A percentile compares a stretch with the other conserved stretches of the same genome.
Conservation (phyloP, 2,797 vertebrate species). For the Crocodylus rhombifer region DNA sequence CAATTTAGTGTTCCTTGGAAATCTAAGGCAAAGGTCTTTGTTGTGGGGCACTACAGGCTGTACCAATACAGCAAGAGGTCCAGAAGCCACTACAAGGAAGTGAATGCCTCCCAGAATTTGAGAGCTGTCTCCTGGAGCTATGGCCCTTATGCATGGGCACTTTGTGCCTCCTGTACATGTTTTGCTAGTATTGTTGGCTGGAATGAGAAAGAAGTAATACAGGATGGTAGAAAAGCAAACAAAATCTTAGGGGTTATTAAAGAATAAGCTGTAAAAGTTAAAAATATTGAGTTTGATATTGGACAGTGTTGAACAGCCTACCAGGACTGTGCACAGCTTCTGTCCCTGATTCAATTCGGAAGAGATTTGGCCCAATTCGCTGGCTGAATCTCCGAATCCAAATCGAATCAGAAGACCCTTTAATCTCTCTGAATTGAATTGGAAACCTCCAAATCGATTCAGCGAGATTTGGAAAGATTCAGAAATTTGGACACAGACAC, state of each 20-base stretch:
- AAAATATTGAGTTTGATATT: background rate
- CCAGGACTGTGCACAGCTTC: too few species aligned
- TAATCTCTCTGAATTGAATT: too few species aligned
- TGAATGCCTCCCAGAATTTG: background rate
- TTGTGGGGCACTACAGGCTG: constrained; percentile 37
- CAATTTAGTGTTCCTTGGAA: constrained; percentile 61
- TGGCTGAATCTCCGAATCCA: too few species aligned
- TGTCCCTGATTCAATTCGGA: too few species aligned
- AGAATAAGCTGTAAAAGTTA: constrained; percentile 24
- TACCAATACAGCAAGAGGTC: background rate
- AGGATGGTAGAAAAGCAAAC: constrained; percentile 28
- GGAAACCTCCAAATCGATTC: too few species aligned
- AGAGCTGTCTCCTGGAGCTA: constrained; percentile 16
- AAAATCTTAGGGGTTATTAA: constrained; percentile 36
- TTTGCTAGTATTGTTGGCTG: constrained; percentile 19
- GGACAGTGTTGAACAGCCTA: background rate
- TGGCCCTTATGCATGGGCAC: background rate
- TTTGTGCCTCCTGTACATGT: background rate
- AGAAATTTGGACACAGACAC: too few species aligned
- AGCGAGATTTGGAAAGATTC: too few species aligned
- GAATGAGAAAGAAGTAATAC: constrained; percentile 44
- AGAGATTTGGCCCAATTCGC: too few species aligned
- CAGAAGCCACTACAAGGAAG: background rate
- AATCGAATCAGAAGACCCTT: too few species aligned
- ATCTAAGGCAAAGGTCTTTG: background rate